Evolutionary conservation across 2,113 vertebrate species (phyloP).

Genomic region (Trinectes maculatus): DNA sequence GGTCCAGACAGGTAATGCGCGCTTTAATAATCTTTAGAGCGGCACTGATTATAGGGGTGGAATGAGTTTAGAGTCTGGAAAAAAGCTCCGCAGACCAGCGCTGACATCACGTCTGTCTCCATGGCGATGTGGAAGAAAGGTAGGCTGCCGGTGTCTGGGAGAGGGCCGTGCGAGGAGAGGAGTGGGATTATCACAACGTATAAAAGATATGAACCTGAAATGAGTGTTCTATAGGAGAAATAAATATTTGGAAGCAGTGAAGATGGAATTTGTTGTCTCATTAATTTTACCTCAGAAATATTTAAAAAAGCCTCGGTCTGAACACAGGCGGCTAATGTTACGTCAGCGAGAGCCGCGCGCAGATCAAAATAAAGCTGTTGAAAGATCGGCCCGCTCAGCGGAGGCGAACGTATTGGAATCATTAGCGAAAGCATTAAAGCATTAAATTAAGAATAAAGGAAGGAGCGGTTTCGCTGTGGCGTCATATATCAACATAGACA

Average conservation of each 20-base stretch:
- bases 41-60: constrained; percentile 39
- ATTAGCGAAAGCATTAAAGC: background rate
- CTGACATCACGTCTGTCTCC: constrained; percentile 85
- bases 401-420: background rate
- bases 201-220: no score
- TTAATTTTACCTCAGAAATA: constrained; percentile 39
- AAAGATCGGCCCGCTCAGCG: background rate
- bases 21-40: constrained; percentile 58
- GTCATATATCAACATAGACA: background rate
- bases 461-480: background rate
- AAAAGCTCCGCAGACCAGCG: constrained; percentile 63
- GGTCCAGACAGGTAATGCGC: constrained; percentile 40
- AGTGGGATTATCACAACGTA: no score
- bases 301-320: constrained; percentile 18
- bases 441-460: background rate
- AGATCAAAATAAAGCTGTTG: constrained; percentile 25
- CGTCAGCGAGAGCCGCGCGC: background rate
- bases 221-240: no score
- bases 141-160: constrained; percentile 71
- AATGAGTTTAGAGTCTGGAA: constrained; percentile 52
- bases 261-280: constrained; percentile 48
- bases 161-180: constrained; percentile 42
- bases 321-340: constrained; percentile 10
- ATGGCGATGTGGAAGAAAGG: constrained; percentile 76
- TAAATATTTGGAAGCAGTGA: no score